A percentile compares a stretch with the other conserved stretches of the same genome.
phyloP scores from a whole-genome alignment of 1,140 invertebrate genomes.

The Sinella curviseta region DNA sequence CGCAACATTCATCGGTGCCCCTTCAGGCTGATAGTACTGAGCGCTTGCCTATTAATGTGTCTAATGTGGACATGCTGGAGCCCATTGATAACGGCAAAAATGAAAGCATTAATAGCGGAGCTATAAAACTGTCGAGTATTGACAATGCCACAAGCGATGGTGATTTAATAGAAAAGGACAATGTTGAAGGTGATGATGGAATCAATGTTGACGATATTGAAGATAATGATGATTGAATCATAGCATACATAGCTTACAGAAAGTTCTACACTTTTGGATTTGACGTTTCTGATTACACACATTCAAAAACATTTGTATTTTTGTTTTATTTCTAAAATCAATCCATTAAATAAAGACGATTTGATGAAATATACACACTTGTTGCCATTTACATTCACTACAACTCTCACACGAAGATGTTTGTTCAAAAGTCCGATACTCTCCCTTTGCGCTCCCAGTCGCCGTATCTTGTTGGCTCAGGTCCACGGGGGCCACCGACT shows the following conservation, averaged over 20 bases:
- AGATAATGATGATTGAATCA: not conserved
- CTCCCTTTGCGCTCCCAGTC: slow-evolving; percentile 99
- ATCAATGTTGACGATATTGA: slow-evolving; percentile 6
- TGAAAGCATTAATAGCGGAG: no score
- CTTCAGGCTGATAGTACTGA: no score
- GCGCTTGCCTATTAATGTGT: no score
- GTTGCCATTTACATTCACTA: not conserved
- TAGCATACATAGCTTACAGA: no score
- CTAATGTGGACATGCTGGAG: no score
- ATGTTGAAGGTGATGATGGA: slow-evolving; percentile 2
- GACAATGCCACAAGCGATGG: no score
- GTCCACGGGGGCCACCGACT: slow-evolving; percentile 89
- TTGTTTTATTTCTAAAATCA: not conserved
- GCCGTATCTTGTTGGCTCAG: slow-evolving; percentile 97
- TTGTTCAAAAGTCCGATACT: slow-evolving; percentile 96
- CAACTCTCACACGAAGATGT: no score
- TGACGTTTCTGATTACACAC: not conserved
- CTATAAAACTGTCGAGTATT: not conserved
- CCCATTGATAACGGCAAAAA: no score
- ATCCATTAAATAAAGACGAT: not conserved
- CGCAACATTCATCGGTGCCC: no score
- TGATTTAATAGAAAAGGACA: not conserved
- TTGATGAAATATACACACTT: not conserved
- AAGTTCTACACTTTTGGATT: no score
- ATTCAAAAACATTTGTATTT: no score